These are phyloP conservation scores for Nerophis ophidion DNA, from an alignment of 2,113 vertebrate genomes.

Conservation along the genomic window DNA sequence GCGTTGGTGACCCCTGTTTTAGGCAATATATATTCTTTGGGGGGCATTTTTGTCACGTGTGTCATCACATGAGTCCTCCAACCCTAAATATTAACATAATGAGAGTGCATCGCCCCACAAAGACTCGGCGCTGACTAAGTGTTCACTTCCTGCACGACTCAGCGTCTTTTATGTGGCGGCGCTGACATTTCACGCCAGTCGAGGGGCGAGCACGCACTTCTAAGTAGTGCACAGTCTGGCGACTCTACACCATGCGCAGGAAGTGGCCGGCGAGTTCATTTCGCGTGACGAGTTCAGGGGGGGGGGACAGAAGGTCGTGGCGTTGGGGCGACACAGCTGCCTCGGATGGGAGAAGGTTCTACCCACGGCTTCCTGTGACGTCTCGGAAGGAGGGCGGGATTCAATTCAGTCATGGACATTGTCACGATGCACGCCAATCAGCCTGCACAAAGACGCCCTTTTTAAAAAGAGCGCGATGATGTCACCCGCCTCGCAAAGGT, in stretches of 20 bases:
- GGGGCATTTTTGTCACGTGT: too few relatives aligned
- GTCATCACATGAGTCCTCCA: too few relatives aligned
- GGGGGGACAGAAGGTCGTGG: constrained; percentile 14
- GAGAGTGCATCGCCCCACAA: too few relatives aligned
- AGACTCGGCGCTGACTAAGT: not conserved
- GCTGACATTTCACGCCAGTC: constrained; percentile 12
- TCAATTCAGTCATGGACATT: not conserved
- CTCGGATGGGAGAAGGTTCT: constrained; percentile 12
- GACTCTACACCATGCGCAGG: constrained; percentile 20
- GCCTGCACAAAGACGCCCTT: constrained; percentile 29
- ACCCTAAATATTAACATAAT: too few relatives aligned
- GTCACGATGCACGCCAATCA: not conserved
- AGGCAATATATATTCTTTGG: too few relatives aligned
- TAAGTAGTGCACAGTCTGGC: constrained; percentile 44
- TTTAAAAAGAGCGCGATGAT: constrained; percentile 13
- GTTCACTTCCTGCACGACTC: constrained; percentile 46
- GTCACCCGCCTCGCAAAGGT: constrained; percentile 31
- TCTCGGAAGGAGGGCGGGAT: constrained; percentile 11
- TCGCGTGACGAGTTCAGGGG: constrained; percentile 16
- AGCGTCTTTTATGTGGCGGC: constrained; percentile 10
- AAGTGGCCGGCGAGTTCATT: constrained; percentile 49
- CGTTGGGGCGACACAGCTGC: not conserved
- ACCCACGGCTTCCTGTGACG: constrained; percentile 23
- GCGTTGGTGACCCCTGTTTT: too few relatives aligned
- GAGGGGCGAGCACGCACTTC: not conserved